phyloP scores from a whole-genome alignment of 2,888 invertebrate species.

The Melitaea athalia region DNA sequence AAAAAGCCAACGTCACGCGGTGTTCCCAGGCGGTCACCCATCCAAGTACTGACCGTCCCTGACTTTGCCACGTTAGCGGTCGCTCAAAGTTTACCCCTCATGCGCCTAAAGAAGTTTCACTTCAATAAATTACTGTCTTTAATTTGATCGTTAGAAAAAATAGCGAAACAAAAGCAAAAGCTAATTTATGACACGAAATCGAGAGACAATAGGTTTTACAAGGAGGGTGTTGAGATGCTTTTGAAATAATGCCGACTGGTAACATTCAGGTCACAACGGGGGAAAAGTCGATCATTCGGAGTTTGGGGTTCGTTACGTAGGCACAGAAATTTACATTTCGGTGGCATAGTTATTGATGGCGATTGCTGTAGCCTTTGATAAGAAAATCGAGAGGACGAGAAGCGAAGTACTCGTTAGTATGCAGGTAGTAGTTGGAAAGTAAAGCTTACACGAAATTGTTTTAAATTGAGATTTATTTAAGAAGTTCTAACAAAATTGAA shows the following conservation, averaged over 20 bases:
- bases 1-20: no score
- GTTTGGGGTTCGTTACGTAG: slow-evolving; percentile 13
- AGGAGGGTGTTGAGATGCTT: slow-evolving; percentile 31
- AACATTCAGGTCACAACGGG: slow-evolving; percentile 35
- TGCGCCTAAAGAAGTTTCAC: no score
- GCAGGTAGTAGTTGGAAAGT: slow-evolving; percentile 1
- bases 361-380: slow-evolving; percentile 6
- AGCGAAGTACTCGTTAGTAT: slow-evolving; percentile 1
- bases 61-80: no score
- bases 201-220: slow-evolving; percentile 28
- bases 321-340: slow-evolving; percentile 22
- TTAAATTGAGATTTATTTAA: slow-evolving; percentile 1
- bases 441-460: neutral
- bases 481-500: neutral
- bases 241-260: slow-evolving; percentile 34
- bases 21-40: no score
- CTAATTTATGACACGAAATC: slow-evolving; percentile 28
- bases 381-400: slow-evolving; percentile 5
- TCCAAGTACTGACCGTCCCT: no score
- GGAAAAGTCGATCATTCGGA: slow-evolving; percentile 8
- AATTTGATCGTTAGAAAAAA: neutral
- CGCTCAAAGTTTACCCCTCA: no score
- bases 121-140: neutral
- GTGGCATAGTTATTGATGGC: slow-evolving; percentile 16
- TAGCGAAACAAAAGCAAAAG: slow-evolving; percentile 12